These are phyloP conservation scores for Andrena haemorrhoa DNA, from an alignment of 2,888 invertebrate genomes.

Conservation along the genomic window DNA sequence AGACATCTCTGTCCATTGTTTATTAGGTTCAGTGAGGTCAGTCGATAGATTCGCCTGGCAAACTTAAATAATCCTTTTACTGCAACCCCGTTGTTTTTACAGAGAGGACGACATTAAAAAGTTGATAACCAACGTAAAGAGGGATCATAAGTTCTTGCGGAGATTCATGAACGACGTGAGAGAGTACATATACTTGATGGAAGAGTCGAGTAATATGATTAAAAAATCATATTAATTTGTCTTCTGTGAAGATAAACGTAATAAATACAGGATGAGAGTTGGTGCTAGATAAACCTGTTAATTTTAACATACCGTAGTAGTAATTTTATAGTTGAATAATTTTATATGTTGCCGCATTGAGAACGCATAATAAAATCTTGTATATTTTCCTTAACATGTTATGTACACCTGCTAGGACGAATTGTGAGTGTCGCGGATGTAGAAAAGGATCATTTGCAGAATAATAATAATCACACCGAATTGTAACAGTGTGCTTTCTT, in stretches of 20 bases:
- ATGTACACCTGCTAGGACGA: background rate
- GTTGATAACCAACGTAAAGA: conserved; percentile 77
- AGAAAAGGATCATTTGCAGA: too few relatives aligned
- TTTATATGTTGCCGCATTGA: background rate
- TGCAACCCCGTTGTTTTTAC: conserved; percentile 42
- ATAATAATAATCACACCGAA: background rate
- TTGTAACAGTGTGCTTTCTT: conserved; percentile 1
- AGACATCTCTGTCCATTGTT: conserved; percentile 72
- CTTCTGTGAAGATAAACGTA: conserved; percentile 1
- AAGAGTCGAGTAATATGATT: conserved; percentile 55
- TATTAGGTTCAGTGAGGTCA: conserved; percentile 78
- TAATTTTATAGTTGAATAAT: conserved; percentile 20
- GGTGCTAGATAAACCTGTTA: background rate
- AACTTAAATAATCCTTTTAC: conserved; percentile 9
- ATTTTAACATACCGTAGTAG: conserved; percentile 5
- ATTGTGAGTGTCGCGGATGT: background rate
- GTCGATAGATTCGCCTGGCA: conserved; percentile 9
- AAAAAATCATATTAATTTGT: conserved; percentile 10
- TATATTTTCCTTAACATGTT: conserved; percentile 10
- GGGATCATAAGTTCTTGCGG: conserved; percentile 76
- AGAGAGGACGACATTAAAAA: conserved; percentile 76
- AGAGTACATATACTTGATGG: conserved; percentile 77
- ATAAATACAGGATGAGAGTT: conserved; percentile 14
- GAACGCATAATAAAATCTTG: conserved; percentile 37
- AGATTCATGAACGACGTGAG: conserved; percentile 77